phyloP scores from a whole-genome alignment of 1,140 invertebrate species.

The Aphidius gifuensis region DNA sequence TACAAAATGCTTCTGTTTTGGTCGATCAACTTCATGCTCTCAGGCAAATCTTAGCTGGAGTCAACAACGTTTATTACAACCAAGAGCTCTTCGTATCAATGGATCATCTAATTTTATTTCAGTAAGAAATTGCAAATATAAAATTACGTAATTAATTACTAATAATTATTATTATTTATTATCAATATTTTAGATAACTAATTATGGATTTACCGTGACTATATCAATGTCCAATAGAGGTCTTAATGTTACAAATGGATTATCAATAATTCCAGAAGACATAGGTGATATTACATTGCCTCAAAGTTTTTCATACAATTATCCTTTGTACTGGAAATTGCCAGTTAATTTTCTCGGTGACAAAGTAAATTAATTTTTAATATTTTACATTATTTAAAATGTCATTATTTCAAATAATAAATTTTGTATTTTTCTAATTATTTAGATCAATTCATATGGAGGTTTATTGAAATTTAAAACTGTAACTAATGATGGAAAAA shows the following conservation, averaged over 20 bases:
- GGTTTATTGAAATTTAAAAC: constrained; percentile 81
- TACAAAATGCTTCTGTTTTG: constrained; percentile 88
- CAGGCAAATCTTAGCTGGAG: constrained; percentile 77
- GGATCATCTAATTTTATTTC: constrained; percentile 53
- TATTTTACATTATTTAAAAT: constrained; percentile 3
- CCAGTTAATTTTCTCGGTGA: constrained; percentile 83
- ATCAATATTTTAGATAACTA: constrained; percentile 42
- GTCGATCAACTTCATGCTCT: constrained; percentile 70
- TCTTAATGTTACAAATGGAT: constrained; percentile 60
- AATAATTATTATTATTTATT: constrained; percentile 7
- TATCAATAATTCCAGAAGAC: constrained; percentile 66
- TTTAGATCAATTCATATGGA: constrained; percentile 85
- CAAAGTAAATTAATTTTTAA: constrained; percentile 56
- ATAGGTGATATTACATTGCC: constrained; percentile 66
- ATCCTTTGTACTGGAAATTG: constrained; percentile 83
- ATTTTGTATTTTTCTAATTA: constrained; percentile 4
- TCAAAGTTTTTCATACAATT: constrained; percentile 63
- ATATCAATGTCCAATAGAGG: constrained; percentile 43
- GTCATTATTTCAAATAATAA: neutral
- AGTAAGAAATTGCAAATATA: constrained; percentile 35
- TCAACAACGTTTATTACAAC: constrained; percentile 63
- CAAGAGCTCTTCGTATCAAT: constrained; percentile 59
- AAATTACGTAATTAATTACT: neutral
- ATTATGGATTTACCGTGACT: constrained; percentile 39
- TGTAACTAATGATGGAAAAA: constrained; percentile 62